These are phyloP conservation scores for Gryllus longicercus DNA, from an alignment of 2,888 invertebrate species.

Conservation along the genomic window DNA sequence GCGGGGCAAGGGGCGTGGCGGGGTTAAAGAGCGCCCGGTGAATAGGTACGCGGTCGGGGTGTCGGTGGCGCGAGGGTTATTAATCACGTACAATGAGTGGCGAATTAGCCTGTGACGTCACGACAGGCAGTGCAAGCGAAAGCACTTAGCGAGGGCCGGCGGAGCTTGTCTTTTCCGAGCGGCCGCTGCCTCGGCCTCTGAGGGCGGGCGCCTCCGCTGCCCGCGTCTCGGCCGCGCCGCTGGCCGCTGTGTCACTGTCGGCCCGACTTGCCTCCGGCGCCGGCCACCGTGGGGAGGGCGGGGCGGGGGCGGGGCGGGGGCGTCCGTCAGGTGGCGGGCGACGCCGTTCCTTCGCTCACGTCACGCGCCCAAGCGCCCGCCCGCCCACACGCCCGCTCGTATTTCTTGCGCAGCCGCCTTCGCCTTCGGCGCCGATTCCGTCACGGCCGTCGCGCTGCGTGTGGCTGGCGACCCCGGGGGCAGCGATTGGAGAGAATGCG, in stretches of 20 bases:
- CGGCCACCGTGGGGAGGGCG: too few relatives aligned
- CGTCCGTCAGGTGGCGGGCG: too few relatives aligned
- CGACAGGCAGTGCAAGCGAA: slow-evolving; percentile 6
- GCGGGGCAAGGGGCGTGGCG: neutral
- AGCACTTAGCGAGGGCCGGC: neutral
- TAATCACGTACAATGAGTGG: neutral
- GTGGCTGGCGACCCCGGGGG: too few relatives aligned
- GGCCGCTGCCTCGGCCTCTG: neutral
- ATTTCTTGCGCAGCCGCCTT: too few relatives aligned
- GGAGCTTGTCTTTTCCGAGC: neutral
- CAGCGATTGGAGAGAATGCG: too few relatives aligned
- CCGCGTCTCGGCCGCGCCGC: neutral
- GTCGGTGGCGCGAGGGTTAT: neutral
- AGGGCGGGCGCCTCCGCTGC: neutral
- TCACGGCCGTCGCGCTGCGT: too few relatives aligned
- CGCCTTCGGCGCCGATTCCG: too few relatives aligned
- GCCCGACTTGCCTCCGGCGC: neutral
- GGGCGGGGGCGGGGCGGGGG: too few relatives aligned
- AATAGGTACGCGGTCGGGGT: neutral
- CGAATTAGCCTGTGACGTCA: slow-evolving; percentile 3
- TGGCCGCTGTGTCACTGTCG: neutral
- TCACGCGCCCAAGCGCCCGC: too few relatives aligned
- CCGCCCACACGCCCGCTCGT: too few relatives aligned
- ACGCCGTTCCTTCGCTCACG: too few relatives aligned
- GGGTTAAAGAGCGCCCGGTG: neutral